Conservation (phyloP, 1,140 invertebrate genomes). For the Tetramorium alpestre region DNA sequence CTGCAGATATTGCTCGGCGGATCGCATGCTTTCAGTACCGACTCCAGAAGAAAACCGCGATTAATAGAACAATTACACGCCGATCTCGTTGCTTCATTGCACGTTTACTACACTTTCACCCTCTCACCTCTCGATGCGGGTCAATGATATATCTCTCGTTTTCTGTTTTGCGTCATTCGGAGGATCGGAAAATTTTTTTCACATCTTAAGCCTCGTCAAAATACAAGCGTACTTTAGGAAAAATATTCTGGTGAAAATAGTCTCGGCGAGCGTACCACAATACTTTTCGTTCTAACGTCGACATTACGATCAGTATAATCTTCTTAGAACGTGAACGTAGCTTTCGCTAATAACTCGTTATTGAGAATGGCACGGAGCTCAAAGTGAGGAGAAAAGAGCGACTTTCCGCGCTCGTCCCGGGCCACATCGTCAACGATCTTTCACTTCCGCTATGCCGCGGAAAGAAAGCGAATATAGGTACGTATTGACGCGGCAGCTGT, state of each 20-base stretch:
- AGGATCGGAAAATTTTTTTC: constrained; percentile 16
- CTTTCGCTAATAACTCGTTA: constrained; percentile 63
- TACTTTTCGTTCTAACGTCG: background rate
- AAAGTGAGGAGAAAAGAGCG: constrained; percentile 57
- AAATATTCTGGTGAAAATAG: constrained; percentile 29
- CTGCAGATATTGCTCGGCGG: background rate
- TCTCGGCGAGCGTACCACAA: background rate
- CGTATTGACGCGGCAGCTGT: constrained; percentile 32
- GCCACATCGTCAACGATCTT: constrained; percentile 55
- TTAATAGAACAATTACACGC: constrained; percentile 40
- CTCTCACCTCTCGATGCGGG: constrained; percentile 51
- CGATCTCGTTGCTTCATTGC: constrained; percentile 39
- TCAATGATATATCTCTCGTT: constrained; percentile 30
- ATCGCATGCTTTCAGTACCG: background rate
- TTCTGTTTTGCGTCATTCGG: constrained; percentile 8
- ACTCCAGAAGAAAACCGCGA: constrained; percentile 16
- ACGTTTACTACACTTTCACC: constrained; percentile 63
- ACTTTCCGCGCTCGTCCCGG: constrained; percentile 40
- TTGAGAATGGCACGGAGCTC: constrained; percentile 40
- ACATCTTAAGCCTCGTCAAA: background rate
- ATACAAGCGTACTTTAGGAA: background rate
- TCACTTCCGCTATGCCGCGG: constrained; percentile 58
- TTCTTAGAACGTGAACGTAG: constrained; percentile 30
- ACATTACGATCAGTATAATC: constrained; percentile 42
- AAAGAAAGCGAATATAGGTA: constrained; percentile 63